Conservation (phyloP, 1,140 invertebrate genomes). For the Heliconius nattereri region DNA sequence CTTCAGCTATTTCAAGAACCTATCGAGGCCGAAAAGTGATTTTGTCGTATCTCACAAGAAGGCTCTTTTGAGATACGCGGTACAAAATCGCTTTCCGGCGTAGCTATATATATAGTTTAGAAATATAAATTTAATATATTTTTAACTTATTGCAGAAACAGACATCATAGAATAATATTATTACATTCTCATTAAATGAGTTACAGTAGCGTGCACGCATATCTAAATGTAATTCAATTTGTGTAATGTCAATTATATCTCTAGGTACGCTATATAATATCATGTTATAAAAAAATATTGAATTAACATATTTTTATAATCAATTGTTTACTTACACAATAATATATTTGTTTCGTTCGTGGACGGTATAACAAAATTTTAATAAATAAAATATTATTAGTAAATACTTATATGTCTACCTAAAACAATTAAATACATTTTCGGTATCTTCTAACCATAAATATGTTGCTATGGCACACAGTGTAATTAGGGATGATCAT, state of each 20-base stretch:
- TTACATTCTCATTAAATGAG: neutral
- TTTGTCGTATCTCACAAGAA: too few species aligned
- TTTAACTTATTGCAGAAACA: neutral
- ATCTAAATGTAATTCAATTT: constrained; percentile 1
- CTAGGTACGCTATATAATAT: neutral
- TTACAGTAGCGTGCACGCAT: neutral
- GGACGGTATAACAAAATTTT: neutral
- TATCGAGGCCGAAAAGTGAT: too few species aligned
- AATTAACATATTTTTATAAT: neutral
- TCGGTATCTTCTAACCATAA: neutral
- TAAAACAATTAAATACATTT: neutral
- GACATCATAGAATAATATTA: neutral
- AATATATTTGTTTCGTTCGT: neutral
- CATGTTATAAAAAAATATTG: neutral
- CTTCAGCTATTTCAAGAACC: too few species aligned
- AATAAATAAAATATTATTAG: too few species aligned
- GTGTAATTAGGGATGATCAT: neutral
- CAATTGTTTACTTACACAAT: neutral
- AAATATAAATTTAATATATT: too few species aligned
- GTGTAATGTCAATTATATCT: neutral
- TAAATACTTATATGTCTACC: too few species aligned
- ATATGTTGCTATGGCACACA: neutral
- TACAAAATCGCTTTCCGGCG: too few species aligned
- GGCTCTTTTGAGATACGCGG: too few species aligned
- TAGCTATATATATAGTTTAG: too few species aligned